Evolutionary conservation across 2,888 invertebrate species (phyloP).

Genomic region (Idaea straminata): DNA sequence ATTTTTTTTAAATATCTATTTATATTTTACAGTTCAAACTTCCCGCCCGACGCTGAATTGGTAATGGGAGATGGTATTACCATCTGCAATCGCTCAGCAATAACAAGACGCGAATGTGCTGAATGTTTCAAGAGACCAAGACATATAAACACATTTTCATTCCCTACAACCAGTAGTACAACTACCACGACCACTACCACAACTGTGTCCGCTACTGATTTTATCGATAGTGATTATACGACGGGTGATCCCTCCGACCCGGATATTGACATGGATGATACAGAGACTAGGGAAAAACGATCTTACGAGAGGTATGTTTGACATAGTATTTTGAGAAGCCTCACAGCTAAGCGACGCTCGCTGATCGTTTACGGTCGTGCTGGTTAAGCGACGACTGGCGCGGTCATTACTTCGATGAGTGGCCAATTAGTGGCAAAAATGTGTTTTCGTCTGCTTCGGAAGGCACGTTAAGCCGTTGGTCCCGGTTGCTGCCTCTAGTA

Average conservation of each 20-base stretch:
- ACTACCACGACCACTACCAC: slow-evolving; percentile 26
- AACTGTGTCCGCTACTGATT: slow-evolving; percentile 13
- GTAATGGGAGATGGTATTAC: slow-evolving; percentile 85
- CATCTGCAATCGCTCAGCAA: slow-evolving; percentile 33
- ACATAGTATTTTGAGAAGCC: no score
- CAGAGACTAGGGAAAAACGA: slow-evolving; percentile 27
- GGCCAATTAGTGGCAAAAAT: no score
- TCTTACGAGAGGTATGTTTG: slow-evolving; percentile 26
- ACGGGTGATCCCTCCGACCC: slow-evolving; percentile 13
- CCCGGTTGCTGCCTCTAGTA: no score
- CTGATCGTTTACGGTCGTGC: no score
- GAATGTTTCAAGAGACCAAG: slow-evolving; percentile 43
- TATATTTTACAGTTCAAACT: slow-evolving; percentile 68
- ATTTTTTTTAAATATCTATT: slow-evolving; percentile 7
- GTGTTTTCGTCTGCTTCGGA: no score
- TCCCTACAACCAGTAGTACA: slow-evolving; percentile 24
- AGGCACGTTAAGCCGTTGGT: no score
- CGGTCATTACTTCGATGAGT: no score
- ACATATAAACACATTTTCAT: slow-evolving; percentile 23
- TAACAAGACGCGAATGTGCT: slow-evolving; percentile 38
- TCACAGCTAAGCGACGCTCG: no score
- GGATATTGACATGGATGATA: slow-evolving; percentile 6
- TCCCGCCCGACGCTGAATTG: slow-evolving; percentile 82
- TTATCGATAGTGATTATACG: slow-evolving; percentile 11
- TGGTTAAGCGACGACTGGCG: no score